Percentiles rank a stretch among this genome's conserved stretches.
phyloP scores from a whole-genome alignment of 2,113 vertebrate species.

The Apistogramma diplotaenia region DNA sequence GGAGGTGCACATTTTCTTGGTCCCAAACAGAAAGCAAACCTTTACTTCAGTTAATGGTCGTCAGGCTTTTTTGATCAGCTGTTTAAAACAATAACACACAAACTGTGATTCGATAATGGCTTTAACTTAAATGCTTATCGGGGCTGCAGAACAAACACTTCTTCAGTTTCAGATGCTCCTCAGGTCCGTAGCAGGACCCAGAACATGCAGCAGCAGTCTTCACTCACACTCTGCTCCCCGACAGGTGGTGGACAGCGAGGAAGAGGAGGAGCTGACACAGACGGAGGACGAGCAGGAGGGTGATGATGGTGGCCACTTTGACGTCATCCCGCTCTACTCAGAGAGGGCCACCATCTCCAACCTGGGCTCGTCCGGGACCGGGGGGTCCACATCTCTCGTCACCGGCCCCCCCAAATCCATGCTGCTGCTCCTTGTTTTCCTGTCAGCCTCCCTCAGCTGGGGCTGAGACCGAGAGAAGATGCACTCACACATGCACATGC shows the following conservation, averaged over 20 bases:
- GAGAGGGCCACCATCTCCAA: conserved; percentile 69
- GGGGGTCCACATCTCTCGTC: background rate
- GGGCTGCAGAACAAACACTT: background rate
- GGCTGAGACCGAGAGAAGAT: conserved; percentile 17
- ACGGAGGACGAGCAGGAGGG: conserved; percentile 24
- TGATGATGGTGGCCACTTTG: conserved; percentile 53
- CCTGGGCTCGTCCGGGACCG: conserved; percentile 57
- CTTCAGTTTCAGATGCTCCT: background rate
- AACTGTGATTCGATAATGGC: too few species aligned
- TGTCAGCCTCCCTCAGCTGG: conserved; percentile 54
- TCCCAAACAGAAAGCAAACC: background rate
- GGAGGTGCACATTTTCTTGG: background rate
- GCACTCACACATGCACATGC: conserved; percentile 11
- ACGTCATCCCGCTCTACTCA: conserved; percentile 68
- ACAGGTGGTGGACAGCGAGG: conserved; percentile 64
- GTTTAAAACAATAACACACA: too few species aligned
- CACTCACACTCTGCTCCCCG: background rate
- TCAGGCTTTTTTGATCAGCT: background rate
- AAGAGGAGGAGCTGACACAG: conserved; percentile 49
- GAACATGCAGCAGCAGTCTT: background rate
- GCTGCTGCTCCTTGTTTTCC: conserved; percentile 51
- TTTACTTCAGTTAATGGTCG: conserved; percentile 11
- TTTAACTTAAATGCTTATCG: background rate
- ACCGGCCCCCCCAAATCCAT: conserved; percentile 9
- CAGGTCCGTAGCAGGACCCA: too few species aligned